Evolutionary conservation across 2,888 invertebrate species (phyloP).

Genomic region (Pachymerium ferrugineum): DNA sequence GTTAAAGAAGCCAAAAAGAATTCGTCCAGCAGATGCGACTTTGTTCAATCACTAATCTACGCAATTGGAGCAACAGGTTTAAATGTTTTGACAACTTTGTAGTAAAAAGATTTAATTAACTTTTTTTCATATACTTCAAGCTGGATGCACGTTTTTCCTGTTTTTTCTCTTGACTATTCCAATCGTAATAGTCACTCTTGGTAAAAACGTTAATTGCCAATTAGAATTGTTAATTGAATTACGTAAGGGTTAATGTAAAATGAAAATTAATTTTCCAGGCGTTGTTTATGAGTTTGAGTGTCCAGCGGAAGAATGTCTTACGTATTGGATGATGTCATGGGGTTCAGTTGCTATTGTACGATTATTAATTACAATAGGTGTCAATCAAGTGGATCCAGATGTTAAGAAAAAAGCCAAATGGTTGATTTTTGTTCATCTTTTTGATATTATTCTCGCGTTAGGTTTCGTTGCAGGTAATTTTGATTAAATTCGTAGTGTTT

Average conservation of each 20-base stretch:
- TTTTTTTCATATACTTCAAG: neutral
- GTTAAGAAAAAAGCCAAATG: neutral
- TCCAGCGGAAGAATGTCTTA: neutral
- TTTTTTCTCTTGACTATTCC: neutral
- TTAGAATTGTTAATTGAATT: neutral
- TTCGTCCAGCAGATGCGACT: neutral
- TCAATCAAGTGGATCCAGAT: slow-evolving; percentile 1
- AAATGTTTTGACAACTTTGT: too few species aligned
- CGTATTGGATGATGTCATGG: slow-evolving; percentile 10
- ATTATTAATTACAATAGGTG: neutral
- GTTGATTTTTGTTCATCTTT: neutral
- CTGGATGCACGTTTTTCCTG: neutral
- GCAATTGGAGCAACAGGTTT: neutral
- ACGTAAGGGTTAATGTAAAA: neutral
- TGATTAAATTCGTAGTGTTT: too few species aligned
- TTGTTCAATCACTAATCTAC: neutral
- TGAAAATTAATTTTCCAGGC: neutral
- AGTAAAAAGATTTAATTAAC: too few species aligned
- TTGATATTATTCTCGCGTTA: neutral
- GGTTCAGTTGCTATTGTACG: neutral
- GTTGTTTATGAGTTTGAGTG: neutral
- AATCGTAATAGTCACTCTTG: neutral
- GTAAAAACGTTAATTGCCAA: neutral
- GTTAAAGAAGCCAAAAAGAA: slow-evolving; percentile 3
- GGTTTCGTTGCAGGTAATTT: neutral